phyloP scores from a whole-genome alignment of 2,113 vertebrate genomes.

The Paraplagusia blochii region DNA sequence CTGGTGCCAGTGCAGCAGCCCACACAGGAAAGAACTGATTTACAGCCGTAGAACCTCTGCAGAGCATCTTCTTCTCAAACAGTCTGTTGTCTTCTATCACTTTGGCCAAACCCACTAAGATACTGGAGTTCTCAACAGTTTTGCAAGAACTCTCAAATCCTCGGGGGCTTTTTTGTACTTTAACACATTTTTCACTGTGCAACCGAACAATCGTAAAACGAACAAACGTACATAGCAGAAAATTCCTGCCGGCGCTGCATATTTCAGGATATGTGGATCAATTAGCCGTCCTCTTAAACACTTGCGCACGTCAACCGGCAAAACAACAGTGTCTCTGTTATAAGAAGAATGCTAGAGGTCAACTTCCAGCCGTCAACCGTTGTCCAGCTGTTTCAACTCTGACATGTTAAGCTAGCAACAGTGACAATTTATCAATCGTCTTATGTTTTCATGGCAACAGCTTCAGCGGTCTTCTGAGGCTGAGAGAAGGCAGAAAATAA shows the following conservation, averaged over 20 bases:
- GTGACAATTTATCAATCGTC: too few species aligned
- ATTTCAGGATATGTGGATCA: not conserved
- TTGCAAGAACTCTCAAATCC: not conserved
- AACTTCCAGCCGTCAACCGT: constrained; percentile 1
- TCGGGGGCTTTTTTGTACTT: not conserved
- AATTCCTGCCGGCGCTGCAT: not conserved
- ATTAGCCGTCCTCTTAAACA: not conserved
- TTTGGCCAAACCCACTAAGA: too few species aligned
- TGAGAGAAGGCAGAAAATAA: constrained; percentile 11
- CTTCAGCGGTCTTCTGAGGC: constrained; percentile 25
- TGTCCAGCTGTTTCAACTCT: too few species aligned
- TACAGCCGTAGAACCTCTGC: not conserved
- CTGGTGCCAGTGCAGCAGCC: not conserved
- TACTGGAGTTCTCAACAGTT: not conserved
- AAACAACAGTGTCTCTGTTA: constrained; percentile 15
- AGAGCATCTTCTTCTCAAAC: too few species aligned
- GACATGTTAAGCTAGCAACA: too few species aligned
- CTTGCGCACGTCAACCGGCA: not conserved
- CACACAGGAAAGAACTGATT: not conserved
- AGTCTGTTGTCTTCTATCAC: too few species aligned
- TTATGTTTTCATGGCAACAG: constrained; percentile 54
- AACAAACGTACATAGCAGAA: not conserved
- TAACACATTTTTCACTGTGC: too few species aligned
- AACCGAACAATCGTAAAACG: not conserved
- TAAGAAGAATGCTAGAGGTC: not conserved